Base-by-base conservation (phyloP, 2,888 invertebrate genomes). In the Drosophila glabriapex region DNA sequence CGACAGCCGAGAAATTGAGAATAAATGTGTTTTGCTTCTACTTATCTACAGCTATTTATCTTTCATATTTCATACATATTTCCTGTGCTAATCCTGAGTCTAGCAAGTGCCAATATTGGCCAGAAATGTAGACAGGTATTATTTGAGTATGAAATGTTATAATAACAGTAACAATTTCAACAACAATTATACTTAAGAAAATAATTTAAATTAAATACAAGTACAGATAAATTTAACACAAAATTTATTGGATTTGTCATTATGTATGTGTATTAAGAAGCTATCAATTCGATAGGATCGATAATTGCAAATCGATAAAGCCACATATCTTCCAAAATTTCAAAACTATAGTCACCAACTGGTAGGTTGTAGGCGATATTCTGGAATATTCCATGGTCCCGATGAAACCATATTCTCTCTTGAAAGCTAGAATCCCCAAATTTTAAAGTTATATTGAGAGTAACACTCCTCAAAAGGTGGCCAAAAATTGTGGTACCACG, bases 11-110 rank as follows among this genome's bases (percentile, higher is more conserved):
- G 43, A 64, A 49, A 64, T 52, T 28, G 63, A 19, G 6, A 43
- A 56, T 41, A 61, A 65, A 70, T 70, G 39, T 52, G 54, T 62
- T 58, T 56, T 56, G 59, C 55, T 52, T 35, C 46, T 66, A 59
- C 2, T 25, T 25, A 25, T 25, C 25, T 25, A 25, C 2, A 28
- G 25, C 53, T 53, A 56, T 62, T 50, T 35, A 60, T 59, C 41
- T 55, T 22, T 64, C 52, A 50, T 59, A 33, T 14, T 49, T 58
- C 43, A 22, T 22, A 22, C 10, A n/a, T 12, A 43, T 43, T 43
- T 6, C 22, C 22, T 12, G n/a, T 2, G 41, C 10, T 10, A 10
- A 12, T 41, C n/a, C 4, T 41, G 41, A 41, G 22, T 14, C 43
- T 14, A 6, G 43, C 43, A 22, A 22, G 43, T 22, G 22, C 22